These are phyloP conservation scores for Chrysomela aeneicollis DNA, from an alignment of 2,888 invertebrate genomes.

Conservation along the genomic window DNA sequence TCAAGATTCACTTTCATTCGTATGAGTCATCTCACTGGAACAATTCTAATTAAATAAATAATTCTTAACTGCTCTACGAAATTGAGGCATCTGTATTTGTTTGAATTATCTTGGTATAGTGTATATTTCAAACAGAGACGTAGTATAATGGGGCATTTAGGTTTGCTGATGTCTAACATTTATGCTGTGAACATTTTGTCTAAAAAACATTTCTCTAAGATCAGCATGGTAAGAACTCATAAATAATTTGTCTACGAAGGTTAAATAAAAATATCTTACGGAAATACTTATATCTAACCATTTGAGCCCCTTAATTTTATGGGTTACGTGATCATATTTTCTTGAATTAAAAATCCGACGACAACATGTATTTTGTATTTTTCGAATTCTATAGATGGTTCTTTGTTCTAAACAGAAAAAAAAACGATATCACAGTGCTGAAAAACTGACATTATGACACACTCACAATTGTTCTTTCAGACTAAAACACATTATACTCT, in stretches of 20 bases:
- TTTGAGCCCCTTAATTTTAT: neutral
- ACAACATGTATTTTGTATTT: neutral
- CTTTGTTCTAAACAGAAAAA: too few relatives aligned
- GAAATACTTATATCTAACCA: neutral
- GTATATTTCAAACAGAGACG: too few relatives aligned
- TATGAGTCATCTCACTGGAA: too few relatives aligned
- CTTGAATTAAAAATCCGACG: neutral
- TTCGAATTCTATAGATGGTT: neutral
- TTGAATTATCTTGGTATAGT: too few relatives aligned
- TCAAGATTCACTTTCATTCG: too few relatives aligned
- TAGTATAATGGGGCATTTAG: too few relatives aligned
- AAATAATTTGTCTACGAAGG: too few relatives aligned
- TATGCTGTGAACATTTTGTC: neutral
- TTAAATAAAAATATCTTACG: too few relatives aligned
- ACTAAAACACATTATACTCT: too few relatives aligned
- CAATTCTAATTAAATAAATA: too few relatives aligned
- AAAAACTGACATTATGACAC: neutral
- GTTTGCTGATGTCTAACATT: neutral
- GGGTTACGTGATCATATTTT: slow-evolving; percentile 3
- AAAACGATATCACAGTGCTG: neutral
- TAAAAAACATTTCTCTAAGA: neutral
- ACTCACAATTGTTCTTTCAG: neutral
- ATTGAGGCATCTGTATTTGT: too few relatives aligned
- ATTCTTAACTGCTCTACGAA: too few relatives aligned
- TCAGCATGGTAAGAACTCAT: neutral